These are phyloP conservation scores for Lasiurus cinereus DNA, from an alignment of 2,113 vertebrate species.

Conservation along the genomic window DNA sequence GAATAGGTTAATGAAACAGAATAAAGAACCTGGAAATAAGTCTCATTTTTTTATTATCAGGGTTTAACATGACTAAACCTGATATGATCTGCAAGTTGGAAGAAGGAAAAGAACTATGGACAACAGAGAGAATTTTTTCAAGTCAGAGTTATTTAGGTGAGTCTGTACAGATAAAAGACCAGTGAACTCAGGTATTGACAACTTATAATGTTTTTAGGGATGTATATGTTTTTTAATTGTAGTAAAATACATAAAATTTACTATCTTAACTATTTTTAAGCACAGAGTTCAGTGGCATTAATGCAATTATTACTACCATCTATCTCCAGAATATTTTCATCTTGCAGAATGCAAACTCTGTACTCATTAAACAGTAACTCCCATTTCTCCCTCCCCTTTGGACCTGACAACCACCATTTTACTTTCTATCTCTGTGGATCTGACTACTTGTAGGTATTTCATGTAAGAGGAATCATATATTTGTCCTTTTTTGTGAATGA, in stretches of 20 bases:
- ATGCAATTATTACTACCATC: background rate
- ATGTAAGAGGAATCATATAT: background rate
- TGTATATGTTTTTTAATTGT: background rate
- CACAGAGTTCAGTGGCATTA: background rate
- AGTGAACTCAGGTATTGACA: background rate
- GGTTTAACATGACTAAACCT: constrained; percentile 76
- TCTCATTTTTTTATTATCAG: constrained; percentile 73
- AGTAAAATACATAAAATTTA: constrained; percentile 11
- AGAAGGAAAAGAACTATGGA: constrained; percentile 79
- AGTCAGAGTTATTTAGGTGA: constrained; percentile 69
- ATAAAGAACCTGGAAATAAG: background rate
- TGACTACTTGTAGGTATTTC: background rate
- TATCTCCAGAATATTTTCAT: constrained; percentile 20
- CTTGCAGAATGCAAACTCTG: constrained; percentile 10
- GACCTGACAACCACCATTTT: background rate
- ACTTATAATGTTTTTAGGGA: background rate
- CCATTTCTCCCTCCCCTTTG: background rate
- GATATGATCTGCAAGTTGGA: constrained; percentile 78
- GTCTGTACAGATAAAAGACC: constrained; percentile 44
- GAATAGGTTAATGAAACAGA: background rate
- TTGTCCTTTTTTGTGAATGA: background rate
- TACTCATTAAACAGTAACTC: constrained; percentile 36
- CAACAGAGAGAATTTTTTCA: constrained; percentile 71
- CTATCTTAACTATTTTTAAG: background rate
- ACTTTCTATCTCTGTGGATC: background rate